Evolutionary conservation across 2,888 invertebrate genomes (phyloP).

Genomic region (Cheilosia grossa): DNA sequence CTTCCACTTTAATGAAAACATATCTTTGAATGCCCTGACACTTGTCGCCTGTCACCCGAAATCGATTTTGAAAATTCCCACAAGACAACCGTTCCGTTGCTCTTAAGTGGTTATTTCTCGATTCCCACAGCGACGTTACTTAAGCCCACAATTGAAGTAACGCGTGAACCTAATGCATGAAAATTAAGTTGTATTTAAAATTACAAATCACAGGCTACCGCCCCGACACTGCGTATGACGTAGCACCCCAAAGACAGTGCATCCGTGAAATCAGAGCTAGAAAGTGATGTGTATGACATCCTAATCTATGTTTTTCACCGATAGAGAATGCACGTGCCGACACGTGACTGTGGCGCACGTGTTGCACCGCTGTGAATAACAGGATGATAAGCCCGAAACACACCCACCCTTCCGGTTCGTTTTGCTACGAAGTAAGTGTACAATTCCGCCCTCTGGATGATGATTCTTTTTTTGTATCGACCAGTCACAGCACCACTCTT

Average conservation of each 20-base stretch:
- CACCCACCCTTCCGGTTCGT: constrained; percentile 25
- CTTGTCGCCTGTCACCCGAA: constrained; percentile 35
- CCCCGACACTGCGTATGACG: constrained; percentile 39
- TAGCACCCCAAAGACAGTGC: constrained; percentile 32
- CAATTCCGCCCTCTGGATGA: constrained; percentile 25
- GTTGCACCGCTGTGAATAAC: constrained; percentile 76
- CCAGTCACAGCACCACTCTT: constrained; percentile 10
- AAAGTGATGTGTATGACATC: constrained; percentile 76
- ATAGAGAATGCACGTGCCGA: constrained; percentile 74
- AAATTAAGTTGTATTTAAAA: constrained; percentile 73
- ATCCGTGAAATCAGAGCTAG: constrained; percentile 71
- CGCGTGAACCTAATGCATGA: constrained; percentile 64
- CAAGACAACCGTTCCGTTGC: constrained; percentile 16
- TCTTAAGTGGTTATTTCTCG: constrained; percentile 42
- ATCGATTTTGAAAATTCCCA: constrained; percentile 41
- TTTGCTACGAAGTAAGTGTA: constrained; percentile 36
- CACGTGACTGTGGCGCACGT: constrained; percentile 75
- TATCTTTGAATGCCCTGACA: background rate
- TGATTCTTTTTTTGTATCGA: constrained; percentile 34
- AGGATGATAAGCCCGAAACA: constrained; percentile 74
- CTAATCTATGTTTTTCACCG: constrained; percentile 76
- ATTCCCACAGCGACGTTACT: constrained; percentile 56
- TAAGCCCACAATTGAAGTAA: constrained; percentile 68
- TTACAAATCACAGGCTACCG: constrained; percentile 67
- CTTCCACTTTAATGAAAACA: no score